phyloP scores from a whole-genome alignment of 2,797 vertebrate species.

The Gymnocypris eckloni region DNA sequence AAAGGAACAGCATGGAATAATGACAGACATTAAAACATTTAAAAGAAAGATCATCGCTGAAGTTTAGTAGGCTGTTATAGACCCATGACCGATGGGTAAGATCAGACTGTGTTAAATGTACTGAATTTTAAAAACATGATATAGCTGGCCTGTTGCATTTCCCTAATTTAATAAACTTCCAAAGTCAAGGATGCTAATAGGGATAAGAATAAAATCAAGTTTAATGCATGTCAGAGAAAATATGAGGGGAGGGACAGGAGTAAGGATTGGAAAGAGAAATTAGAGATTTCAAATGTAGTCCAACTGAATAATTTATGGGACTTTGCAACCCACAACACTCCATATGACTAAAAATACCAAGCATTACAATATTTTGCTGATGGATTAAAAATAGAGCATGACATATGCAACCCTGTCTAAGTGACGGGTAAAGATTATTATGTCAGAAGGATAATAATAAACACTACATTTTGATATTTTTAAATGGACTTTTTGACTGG shows the following conservation, averaged over 20 bases:
- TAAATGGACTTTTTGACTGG: neutral
- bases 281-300: constrained; percentile 19
- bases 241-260: neutral
- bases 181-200: neutral
- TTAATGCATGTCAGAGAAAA: neutral
- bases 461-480: neutral
- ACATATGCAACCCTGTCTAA: neutral
- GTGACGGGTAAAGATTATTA: neutral
- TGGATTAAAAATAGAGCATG: constrained; percentile 6
- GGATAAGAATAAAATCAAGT: neutral
- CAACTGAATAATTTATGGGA: neutral
- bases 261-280: neutral
- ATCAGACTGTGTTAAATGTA: neutral
- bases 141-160: neutral
- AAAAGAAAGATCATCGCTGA: neutral
- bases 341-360: neutral
- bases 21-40: neutral
- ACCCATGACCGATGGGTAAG: neutral
- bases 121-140: neutral
- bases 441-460: neutral
- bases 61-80: neutral
- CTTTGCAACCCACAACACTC: neutral
- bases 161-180: neutral
- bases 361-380: neutral
- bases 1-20: constrained; percentile 6